phyloP scores from a whole-genome alignment of 2,888 invertebrate genomes.

The Omphaloscelis lunosa region DNA sequence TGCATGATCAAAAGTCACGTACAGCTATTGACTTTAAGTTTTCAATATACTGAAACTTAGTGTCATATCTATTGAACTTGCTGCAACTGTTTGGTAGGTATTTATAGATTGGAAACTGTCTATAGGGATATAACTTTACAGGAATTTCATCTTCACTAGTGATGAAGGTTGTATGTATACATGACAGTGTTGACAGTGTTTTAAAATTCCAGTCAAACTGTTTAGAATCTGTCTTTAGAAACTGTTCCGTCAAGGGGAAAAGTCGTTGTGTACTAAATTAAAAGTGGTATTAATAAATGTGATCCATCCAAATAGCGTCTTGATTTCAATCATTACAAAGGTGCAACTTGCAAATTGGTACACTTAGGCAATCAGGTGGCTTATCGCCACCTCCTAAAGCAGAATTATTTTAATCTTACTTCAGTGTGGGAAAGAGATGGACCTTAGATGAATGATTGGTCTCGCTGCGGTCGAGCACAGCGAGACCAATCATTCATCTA shows the following conservation, averaged over 20 bases:
- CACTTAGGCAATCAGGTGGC: neutral
- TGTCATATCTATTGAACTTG: conserved; percentile 35
- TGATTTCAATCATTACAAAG: neutral
- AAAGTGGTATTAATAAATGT: no score
- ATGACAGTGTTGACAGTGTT: no score
- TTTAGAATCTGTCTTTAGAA: no score
- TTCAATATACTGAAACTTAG: conserved; percentile 45
- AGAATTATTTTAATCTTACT: neutral
- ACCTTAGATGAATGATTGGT: no score
- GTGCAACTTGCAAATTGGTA: neutral
- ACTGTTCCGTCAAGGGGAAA: no score
- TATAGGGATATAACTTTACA: neutral
- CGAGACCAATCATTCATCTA: no score
- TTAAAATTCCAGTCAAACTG: no score
- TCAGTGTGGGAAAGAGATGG: neutral
- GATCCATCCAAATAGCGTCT: no score
- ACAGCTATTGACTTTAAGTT: conserved; percentile 55
- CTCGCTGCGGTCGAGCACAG: no score
- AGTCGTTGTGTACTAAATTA: no score
- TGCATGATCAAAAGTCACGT: conserved; percentile 48
- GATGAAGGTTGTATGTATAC: no score
- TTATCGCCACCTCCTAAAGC: neutral
- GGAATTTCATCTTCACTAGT: neutral
- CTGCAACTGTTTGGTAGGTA: conserved; percentile 8
- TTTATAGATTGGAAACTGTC: neutral